A percentile compares a stretch with the other conserved stretches of the same genome.
phyloP scores from a whole-genome alignment of 2,113 vertebrate genomes.

The Hippocampus guttulatus region DNA sequence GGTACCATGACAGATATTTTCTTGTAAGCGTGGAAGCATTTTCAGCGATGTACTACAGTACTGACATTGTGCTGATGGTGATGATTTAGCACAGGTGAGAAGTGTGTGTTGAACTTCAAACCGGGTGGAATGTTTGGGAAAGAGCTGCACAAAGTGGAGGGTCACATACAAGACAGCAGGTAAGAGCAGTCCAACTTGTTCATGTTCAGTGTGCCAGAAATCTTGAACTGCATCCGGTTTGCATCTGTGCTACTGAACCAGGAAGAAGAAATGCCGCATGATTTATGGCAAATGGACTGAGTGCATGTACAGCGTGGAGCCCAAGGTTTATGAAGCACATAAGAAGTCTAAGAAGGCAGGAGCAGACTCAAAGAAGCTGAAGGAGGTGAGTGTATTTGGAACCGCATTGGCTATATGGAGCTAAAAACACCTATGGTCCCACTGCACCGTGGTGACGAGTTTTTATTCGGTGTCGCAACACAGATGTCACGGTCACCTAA shows the following conservation, averaged over 20 bases:
- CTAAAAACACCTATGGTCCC: neutral
- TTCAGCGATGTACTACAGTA: neutral
- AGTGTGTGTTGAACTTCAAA: slow-evolving; percentile 90
- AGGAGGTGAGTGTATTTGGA: slow-evolving; percentile 76
- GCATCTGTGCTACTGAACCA: slow-evolving; percentile 45
- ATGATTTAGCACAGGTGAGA: slow-evolving; percentile 86
- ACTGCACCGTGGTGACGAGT: no score
- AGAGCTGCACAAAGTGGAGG: slow-evolving; percentile 97
- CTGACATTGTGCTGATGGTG: slow-evolving; percentile 29
- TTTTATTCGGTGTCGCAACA: no score
- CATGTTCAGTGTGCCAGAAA: neutral
- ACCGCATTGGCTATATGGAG: neutral
- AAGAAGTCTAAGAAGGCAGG: slow-evolving; percentile 85
- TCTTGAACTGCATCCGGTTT: neutral
- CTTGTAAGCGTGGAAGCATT: slow-evolving; percentile 34
- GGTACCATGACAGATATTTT: slow-evolving; percentile 67
- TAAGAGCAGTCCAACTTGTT: slow-evolving; percentile 37
- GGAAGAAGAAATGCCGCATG: slow-evolving; percentile 91
- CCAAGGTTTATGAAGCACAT: slow-evolving; percentile 80
- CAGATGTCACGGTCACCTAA: no score
- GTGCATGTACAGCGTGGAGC: slow-evolving; percentile 86
- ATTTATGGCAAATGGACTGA: slow-evolving; percentile 98
- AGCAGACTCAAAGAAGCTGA: slow-evolving; percentile 73
- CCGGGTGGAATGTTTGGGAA: slow-evolving; percentile 95
- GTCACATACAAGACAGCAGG: slow-evolving; percentile 97